Evolutionary conservation across 1,140 invertebrate species (phyloP).

Genomic region (Paraescarpia echinospica): DNA sequence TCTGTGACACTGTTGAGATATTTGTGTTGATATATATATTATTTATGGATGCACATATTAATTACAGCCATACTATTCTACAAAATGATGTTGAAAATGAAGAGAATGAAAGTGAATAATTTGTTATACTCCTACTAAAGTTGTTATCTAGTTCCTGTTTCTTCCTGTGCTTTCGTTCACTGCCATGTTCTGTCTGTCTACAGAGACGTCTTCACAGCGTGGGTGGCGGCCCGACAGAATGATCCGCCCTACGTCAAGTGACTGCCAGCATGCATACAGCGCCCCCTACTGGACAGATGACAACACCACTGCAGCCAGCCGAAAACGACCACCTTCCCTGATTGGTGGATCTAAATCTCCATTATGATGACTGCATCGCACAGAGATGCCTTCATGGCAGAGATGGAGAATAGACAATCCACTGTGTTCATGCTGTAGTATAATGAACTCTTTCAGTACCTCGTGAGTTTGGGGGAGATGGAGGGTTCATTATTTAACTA

Average conservation of each 20-base stretch:
- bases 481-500: neutral
- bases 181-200: constrained; percentile 44
- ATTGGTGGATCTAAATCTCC: neutral
- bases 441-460: neutral
- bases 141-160: too few relatives aligned
- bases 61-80: too few relatives aligned
- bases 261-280: neutral
- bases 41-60: neutral
- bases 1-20: too few relatives aligned
- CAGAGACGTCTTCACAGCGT: constrained; percentile 87
- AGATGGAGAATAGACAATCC: neutral
- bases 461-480: neutral
- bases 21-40: neutral
- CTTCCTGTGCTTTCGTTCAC: neutral
- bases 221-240: constrained; percentile 82
- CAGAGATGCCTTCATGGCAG: neutral
- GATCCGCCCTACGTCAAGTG: constrained; percentile 52
- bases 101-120: too few relatives aligned
- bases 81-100: too few relatives aligned
- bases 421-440: neutral
- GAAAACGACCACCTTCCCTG: neutral
- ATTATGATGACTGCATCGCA: neutral
- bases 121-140: too few relatives aligned
- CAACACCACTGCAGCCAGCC: neutral
- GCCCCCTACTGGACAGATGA: neutral